Evolutionary conservation across 2,888 invertebrate species (phyloP), one percentile per base, ranked within the genome.

Genomic region (Diachrysia chrysitis): DNA sequence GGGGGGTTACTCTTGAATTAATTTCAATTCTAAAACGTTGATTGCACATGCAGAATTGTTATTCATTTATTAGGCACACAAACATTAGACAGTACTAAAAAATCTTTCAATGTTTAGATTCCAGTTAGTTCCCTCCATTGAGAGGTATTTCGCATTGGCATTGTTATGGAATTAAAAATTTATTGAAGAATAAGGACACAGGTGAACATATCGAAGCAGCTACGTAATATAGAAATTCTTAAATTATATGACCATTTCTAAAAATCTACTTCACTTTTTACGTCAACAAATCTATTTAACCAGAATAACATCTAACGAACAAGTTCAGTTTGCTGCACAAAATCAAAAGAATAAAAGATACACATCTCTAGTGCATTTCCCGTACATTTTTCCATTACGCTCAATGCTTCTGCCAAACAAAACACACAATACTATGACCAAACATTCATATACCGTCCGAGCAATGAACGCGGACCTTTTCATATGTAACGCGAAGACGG

Each of bases 401-500:
- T 58, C 16, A 37, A 51, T 58, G 73, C 69, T 75, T 74, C 60
- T 61, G 67, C 62, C 23, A 42, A 29, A 62, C 53, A 35, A 54
- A 64, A 74, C 63, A 75, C 59, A 74, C 76, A 76, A 79, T 63
- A 51, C 35, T 56, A 17, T 64, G 46, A 61, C 57, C 58, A 55
- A 71, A 67, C 60, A 77, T 68, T 60, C 61, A 70, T 35, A 55
- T 54, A 46, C 32, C 55, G 72, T 69, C 69, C 69, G 60, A 69
- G 67, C 78, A 66, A 68, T 71, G 69, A 74, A 55, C 62, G 29
- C 62, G 54, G 23, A 55, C 66, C 81, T 77, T 77, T 81, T 80
- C 75, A 80, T 77, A 75, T 69, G 81, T 79, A 79, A 67, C 66
- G 69, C 54, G 65, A 78, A 73, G 78, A 76, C 72, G 78, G 66